These are phyloP conservation scores for Drosophila dives DNA, from an alignment of 2,888 invertebrate genomes.

Conservation along the genomic window DNA sequence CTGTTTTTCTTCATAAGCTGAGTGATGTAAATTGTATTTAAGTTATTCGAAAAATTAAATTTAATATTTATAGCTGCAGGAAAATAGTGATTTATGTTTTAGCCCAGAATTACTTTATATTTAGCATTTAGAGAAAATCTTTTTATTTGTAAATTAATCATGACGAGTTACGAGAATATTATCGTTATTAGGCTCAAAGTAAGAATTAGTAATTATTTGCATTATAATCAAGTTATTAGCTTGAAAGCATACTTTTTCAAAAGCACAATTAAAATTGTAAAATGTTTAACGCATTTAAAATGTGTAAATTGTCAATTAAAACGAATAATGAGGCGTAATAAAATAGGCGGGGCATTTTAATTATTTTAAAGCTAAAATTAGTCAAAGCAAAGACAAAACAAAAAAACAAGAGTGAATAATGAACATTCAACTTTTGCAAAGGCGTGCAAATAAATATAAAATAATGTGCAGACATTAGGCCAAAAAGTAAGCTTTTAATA, in stretches of 20 bases:
- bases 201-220: conserved; percentile 16
- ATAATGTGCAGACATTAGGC: conserved; percentile 58
- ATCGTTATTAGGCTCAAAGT: conserved; percentile 16
- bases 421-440: conserved; percentile 40
- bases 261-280: not conserved
- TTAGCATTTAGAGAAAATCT: not conserved
- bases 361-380: conserved; percentile 22
- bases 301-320: conserved; percentile 7
- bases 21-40: not conserved
- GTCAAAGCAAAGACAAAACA: conserved; percentile 43
- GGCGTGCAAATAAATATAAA: conserved; percentile 57
- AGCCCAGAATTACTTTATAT: not conserved
- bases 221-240: conserved; percentile 38
- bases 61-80: not conserved
- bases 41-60: not conserved
- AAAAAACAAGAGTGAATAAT: conserved; percentile 59
- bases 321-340: not conserved
- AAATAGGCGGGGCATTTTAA: conserved; percentile 30
- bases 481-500: conserved; percentile 11
- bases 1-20: not conserved
- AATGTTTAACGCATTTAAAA: conserved; percentile 10
- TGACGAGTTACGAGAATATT: conserved; percentile 43
- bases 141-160: not conserved
- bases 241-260: not conserved
- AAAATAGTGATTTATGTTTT: not conserved